Evolutionary conservation across 2,888 invertebrate species (phyloP).

Genomic region (Esperia sulphurella): DNA sequence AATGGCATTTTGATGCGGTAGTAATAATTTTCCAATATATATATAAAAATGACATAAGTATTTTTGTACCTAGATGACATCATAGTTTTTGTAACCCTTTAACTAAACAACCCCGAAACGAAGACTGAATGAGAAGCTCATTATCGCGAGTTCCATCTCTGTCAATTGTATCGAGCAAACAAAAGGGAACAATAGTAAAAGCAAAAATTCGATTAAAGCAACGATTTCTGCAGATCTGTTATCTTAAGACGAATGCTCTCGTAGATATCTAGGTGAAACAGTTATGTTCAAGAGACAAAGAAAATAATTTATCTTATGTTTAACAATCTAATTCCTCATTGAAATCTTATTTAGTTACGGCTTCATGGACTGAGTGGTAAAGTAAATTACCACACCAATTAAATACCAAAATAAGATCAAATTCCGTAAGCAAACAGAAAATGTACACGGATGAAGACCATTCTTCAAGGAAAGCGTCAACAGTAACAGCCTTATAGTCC

Average conservation of each 20-base stretch:
- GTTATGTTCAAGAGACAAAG: neutral
- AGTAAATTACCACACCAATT: no score
- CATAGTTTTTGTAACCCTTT: slow-evolving; percentile 1
- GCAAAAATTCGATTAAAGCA: slow-evolving; percentile 37
- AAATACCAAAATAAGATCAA: no score
- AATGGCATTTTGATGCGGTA: no score
- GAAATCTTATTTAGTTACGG: no score
- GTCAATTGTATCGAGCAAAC: slow-evolving; percentile 28
- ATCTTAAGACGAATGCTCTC: slow-evolving; percentile 1
- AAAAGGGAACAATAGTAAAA: slow-evolving; percentile 42
- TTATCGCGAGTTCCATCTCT: slow-evolving; percentile 35
- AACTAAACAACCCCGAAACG: slow-evolving; percentile 13
- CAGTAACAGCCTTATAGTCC: no score
- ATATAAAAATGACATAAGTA: slow-evolving; percentile 3
- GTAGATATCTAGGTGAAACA: neutral
- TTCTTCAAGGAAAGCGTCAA: no score
- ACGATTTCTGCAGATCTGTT: slow-evolving; percentile 18
- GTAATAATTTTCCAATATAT: no score
- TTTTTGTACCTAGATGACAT: slow-evolving; percentile 1
- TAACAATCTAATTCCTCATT: no score
- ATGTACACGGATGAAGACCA: no score
- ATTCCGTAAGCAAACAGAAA: no score
- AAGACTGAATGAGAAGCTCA: slow-evolving; percentile 24
- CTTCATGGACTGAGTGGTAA: no score
- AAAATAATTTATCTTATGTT: neutral